Conservation (phyloP, 2,888 invertebrate genomes). For the Drosophila sordidula region DNA sequence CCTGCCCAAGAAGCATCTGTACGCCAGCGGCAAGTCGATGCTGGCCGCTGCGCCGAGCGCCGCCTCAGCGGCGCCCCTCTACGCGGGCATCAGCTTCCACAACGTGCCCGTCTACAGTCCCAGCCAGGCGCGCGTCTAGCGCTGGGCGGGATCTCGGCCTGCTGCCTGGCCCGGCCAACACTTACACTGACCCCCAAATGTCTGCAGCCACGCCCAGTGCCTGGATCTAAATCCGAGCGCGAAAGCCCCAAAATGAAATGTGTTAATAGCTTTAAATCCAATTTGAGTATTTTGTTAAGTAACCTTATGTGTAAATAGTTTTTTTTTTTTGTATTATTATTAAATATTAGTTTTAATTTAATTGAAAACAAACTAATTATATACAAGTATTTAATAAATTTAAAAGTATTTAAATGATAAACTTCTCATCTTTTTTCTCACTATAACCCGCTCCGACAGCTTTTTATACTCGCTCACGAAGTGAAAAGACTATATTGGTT, state of each 20-base stretch:
- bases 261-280: constrained; percentile 76
- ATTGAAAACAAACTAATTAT: constrained; percentile 5
- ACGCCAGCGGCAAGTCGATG: constrained; percentile 70
- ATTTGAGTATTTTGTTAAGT: constrained; percentile 35
- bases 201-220: background rate
- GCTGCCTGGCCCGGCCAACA: background rate
- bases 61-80: constrained; percentile 72
- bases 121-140: constrained; percentile 83
- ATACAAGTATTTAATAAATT: constrained; percentile 7
- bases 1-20: constrained; percentile 81
- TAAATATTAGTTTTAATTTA: constrained; percentile 11
- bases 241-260: constrained; percentile 59
- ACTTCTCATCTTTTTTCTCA: no score
- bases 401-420: background rate
- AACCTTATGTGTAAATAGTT: constrained; percentile 37
- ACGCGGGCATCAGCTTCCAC: constrained; percentile 85
- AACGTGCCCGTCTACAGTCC: constrained; percentile 84
- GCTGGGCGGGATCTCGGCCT: constrained; percentile 26
- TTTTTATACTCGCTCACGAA: no score
- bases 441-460: no score
- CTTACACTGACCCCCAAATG: no score
- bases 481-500: no score
- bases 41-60: constrained; percentile 26
- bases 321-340: constrained; percentile 24
- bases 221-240: constrained; percentile 28